Conservation (phyloP, 2,113 vertebrate genomes). For the Menura novaehollandiae region DNA sequence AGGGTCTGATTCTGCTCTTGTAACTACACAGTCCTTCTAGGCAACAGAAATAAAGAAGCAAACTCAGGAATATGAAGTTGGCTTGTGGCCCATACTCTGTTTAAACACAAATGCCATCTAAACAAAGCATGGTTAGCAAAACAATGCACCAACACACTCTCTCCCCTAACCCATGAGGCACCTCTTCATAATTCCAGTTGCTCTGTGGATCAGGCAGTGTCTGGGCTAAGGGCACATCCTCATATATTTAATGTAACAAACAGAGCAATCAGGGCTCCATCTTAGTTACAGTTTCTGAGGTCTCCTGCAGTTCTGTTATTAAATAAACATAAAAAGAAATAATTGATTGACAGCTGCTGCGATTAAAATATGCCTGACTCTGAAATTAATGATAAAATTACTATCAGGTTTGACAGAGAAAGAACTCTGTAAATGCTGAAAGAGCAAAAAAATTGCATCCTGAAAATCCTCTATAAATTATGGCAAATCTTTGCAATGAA, state of each 20-base stretch:
- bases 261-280: not conserved
- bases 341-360: not conserved
- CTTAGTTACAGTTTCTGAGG: not conserved
- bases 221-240: not conserved
- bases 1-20: not conserved
- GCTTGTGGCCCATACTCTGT: not conserved
- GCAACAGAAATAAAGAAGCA: not conserved
- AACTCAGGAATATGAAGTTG: not conserved
- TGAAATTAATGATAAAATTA: not conserved
- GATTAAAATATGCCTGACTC: not conserved
- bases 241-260: not conserved
- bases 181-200: not conserved
- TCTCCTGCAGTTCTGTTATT: constrained; percentile 33
- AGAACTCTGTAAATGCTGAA: not conserved
- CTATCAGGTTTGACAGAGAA: not conserved
- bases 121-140: not conserved
- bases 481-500: not conserved
- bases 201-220: not conserved
- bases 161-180: not conserved
- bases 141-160: not conserved
- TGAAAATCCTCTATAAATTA: not conserved
- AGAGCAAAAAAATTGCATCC: not conserved
- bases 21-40: not conserved
- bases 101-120: not conserved
- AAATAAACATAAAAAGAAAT: constrained; percentile 43